Base-by-base conservation (phyloP, 2,113 vertebrate species). In the Diadophis punctatus region DNA sequence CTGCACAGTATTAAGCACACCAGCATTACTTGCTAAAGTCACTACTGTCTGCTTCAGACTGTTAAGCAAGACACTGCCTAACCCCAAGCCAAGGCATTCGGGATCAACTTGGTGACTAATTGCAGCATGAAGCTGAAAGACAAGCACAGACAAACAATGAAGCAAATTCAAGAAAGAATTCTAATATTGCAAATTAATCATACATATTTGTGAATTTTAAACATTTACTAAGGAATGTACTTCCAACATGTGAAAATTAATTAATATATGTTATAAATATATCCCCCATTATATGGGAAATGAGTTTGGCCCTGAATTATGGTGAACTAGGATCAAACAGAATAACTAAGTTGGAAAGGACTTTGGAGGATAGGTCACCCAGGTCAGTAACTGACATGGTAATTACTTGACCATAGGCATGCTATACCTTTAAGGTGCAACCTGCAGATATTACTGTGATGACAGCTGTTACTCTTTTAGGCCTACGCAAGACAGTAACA, bases 31-130 rank as follows among this genome's bases (percentile, higher is more conserved):
- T 9, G 99, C 99, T 92, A 99, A 88, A 0, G 98, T 98, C 1
- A 99, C 99, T 95, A 99, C 98, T 0, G 98, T 99, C 96, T 99
- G 99, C 91, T 99, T 99, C 94, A 99, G 97, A 96, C 98, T 99
- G 92, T 98, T 99, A n/a, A 99, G 98, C 85, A 99, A 97, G 3
- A 97, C 96, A 4, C 99, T 98, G 95, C 99, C 99, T 52, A 99
- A 97, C 18, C 99, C 99, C 91, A 99, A 96, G 43, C 98, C 98
- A 91, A 99, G 98, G 92, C 99, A 98, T 92, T 99, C 99, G 0
- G 99, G 99, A 95, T 99, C 99, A 94, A 99, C 98, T 96, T 99
- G 99, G 96, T 99, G 99, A 96, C 98, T 99, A 93, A 99, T 99
- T 92, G 99, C 98, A 90, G 99, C 98, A 52, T 99, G 99, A 94